A percentile compares a stretch with the other conserved stretches of the same genome.
Evolutionary conservation across 1,140 invertebrate species (phyloP).

Genomic region (Bombyx mori): ASM3026992v2 NC_085117.1:14810001-14810500

Average conservation of each 20-base stretch:
- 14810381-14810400: slow-evolving; percentile 81
- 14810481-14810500: slow-evolving; percentile 66
- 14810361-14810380: slow-evolving; percentile 96
- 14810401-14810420: slow-evolving; percentile 40
- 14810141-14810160: slow-evolving; percentile 96
- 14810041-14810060: slow-evolving; percentile 99
- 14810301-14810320: slow-evolving; percentile 94
- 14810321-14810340: slow-evolving; percentile 92
- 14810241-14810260: slow-evolving; percentile 99
- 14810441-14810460: too few species aligned
- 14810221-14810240: slow-evolving; percentile 94
- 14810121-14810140: slow-evolving; percentile 98
- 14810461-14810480: too few species aligned
- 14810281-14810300: slow-evolving; percentile 95
- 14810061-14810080: slow-evolving; percentile 98
- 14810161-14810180: slow-evolving; percentile 96
- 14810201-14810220: slow-evolving; percentile 93
- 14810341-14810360: slow-evolving; percentile 92
- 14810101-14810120: slow-evolving; percentile 96
- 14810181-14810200: slow-evolving; percentile 97
- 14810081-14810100: slow-evolving; percentile 92
- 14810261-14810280: slow-evolving; percentile 91
- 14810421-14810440: background rate
- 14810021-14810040: slow-evolving; percentile 91
- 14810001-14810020: slow-evolving; percentile 95